phyloP scores from a whole-genome alignment of 2,113 vertebrate species.

The Zapornia atra region DNA sequence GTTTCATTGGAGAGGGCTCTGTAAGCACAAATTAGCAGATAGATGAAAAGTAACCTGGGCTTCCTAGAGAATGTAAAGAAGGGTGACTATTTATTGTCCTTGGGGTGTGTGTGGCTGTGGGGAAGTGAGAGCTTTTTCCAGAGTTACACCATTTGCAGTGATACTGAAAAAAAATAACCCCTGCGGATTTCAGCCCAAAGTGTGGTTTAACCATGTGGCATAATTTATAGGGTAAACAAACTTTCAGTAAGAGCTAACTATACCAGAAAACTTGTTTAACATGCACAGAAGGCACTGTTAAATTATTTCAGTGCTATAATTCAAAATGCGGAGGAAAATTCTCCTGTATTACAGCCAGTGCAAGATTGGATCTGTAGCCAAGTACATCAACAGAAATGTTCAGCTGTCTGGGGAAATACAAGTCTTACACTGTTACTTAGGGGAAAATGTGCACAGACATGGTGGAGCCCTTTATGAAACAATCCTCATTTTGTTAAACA shows the following conservation, averaged over 20 bases:
- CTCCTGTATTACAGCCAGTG: slow-evolving; percentile 65
- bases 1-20: neutral
- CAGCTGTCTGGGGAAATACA: slow-evolving; percentile 68
- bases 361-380: slow-evolving; percentile 66
- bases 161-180: neutral
- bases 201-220: slow-evolving; percentile 30
- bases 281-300: slow-evolving; percentile 71
- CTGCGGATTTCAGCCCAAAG: slow-evolving; percentile 8
- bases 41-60: neutral
- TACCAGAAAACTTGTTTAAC: slow-evolving; percentile 66
- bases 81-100: neutral
- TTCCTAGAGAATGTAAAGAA: neutral
- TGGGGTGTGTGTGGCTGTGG: neutral
- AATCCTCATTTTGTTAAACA: slow-evolving; percentile 75
- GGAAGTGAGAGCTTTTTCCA: neutral
- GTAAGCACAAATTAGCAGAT: neutral
- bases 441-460: slow-evolving; percentile 75
- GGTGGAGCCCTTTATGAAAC: slow-evolving; percentile 75
- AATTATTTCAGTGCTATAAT: slow-evolving; percentile 73
- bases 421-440: slow-evolving; percentile 72
- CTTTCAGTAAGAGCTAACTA: slow-evolving; percentile 57
- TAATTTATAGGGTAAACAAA: slow-evolving; percentile 72
- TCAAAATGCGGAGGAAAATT: slow-evolving; percentile 74
- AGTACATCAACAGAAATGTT: slow-evolving; percentile 67
- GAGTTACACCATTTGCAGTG: neutral